Evolutionary conservation across 2,113 vertebrate genomes (phyloP), one percentile per base, ranked within the genome.

Genomic region (Microcebus ravelobensis): DNA sequence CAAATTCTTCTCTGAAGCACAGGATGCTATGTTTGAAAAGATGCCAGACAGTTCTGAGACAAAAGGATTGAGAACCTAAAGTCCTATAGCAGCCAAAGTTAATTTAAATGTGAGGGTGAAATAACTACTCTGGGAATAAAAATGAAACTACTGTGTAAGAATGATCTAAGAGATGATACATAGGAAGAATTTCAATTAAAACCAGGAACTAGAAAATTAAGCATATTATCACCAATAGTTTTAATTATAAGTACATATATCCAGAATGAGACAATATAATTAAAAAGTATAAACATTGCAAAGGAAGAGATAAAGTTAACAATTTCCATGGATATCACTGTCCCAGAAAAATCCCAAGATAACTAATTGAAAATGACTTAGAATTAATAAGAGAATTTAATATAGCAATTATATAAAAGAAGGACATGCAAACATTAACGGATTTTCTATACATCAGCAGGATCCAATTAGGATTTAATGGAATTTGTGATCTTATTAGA

Each of bases 401-500:
- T 77, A 81, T 29, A 61, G 55, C n/a, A 87, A 83, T 96, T 90
- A 70, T 52, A 79, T 29, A 39, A 4, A 23, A 87, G 73, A 79
- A 71, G 89, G 59, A 77, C 29, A n/a, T 13, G 27, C 15, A 95
- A 95, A 94, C 59, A 96, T 93, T 93, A 94, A 93, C 50, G 45
- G 12, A 29, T 95, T 91, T 94, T 86, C 68, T 73, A 34, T 50
- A 50, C 71, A 65, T 48, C 85, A 88, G 34, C 91, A 94, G 93
- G 71, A 94, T 85, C 67, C 85, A 95, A 97, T 95, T 94, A 97
- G 76, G 96, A 95, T 90, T 86, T 96, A 97, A 95, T 97, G 70
- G 59, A 92, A 97, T 97, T 95, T 94, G 77, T 81, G 57, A 96
- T 87, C 82, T 97, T 57, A 96, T 96, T 95, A 95, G 68, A 95